A percentile compares a stretch with the other conserved stretches of the same genome.
phyloP scores from a whole-genome alignment of 2,888 invertebrate species.

The Gymnosoma rotundatum region DNA sequence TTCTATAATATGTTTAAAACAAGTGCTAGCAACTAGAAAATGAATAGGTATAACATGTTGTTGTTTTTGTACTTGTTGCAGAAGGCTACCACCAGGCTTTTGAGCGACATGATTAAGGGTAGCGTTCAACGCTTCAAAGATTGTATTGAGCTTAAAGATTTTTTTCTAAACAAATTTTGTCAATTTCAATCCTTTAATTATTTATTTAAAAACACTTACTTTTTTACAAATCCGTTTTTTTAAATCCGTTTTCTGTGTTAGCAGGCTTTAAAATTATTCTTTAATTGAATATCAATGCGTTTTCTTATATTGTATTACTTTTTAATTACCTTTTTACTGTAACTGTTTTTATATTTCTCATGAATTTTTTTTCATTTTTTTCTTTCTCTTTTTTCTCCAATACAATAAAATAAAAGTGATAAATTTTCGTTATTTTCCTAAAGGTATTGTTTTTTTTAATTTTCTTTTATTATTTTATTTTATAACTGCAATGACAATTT shows the following conservation, averaged over 20 bases:
- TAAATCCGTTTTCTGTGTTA: not conserved
- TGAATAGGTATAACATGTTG: too few species aligned
- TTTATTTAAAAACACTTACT: constrained; percentile 2
- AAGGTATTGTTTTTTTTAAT: constrained; percentile 1
- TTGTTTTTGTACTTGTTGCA: too few species aligned
- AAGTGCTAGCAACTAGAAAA: too few species aligned
- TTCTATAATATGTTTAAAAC: too few species aligned
- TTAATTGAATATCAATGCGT: too few species aligned
- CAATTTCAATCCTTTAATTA: too few species aligned
- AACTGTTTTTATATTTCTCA: not conserved
- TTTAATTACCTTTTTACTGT: not conserved
- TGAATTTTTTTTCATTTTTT: not conserved
- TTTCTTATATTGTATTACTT: too few species aligned
- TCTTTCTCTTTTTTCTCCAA: not conserved
- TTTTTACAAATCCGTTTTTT: not conserved
- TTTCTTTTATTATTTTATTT: not conserved
- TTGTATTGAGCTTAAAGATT: too few species aligned
- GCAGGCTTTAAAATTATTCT: not conserved
- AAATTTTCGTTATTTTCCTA: not conserved
- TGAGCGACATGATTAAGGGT: too few species aligned
- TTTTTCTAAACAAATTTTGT: too few species aligned
- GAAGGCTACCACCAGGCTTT: too few species aligned
- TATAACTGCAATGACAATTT: constrained; percentile 5
- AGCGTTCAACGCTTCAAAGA: too few species aligned
- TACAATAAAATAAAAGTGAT: not conserved